Evolutionary conservation across 1,140 invertebrate genomes (phyloP).

Genomic region (Aporrectodea caliginosa): DNA sequence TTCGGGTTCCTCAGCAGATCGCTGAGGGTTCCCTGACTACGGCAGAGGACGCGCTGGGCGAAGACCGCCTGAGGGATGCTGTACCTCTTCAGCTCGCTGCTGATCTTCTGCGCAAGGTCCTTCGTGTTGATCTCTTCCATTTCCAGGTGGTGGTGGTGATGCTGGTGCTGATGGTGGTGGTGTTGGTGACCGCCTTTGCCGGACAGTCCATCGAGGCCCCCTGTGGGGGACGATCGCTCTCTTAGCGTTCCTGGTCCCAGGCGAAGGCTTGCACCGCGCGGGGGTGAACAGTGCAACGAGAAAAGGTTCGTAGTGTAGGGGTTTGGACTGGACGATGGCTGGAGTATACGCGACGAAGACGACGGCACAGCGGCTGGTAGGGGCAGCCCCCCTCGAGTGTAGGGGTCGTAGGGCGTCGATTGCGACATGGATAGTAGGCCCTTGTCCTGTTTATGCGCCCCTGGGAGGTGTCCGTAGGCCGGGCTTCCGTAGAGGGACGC

Average conservation of each 20-base stretch:
- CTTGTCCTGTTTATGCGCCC: not conserved
- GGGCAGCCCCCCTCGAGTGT: not conserved
- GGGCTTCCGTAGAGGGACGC: not conserved
- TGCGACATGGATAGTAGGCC: not conserved
- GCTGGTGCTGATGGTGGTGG: not conserved
- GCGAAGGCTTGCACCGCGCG: no score
- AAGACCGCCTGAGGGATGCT: constrained; percentile 99
- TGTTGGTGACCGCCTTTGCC: no score
- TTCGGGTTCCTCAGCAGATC: constrained; percentile 97
- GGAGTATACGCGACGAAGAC: not conserved
- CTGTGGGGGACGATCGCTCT: no score
- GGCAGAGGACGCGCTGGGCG: constrained; percentile 93
- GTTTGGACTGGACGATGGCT: not conserved
- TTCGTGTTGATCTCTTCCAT: constrained; percentile 97
- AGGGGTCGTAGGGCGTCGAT: not conserved
- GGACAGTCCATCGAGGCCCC: no score
- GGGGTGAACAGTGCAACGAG: not conserved
- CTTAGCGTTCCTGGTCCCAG: no score
- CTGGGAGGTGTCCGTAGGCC: not conserved
- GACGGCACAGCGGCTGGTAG: not conserved
- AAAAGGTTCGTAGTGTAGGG: not conserved
- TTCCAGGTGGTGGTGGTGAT: not conserved
- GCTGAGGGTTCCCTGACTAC: constrained; percentile 95
- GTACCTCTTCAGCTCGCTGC: constrained; percentile 96
- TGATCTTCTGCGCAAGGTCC: constrained; percentile 96